Evolutionary conservation across 2,113 vertebrate species (phyloP).

Genomic region (Corythornis cristatus): DNA sequence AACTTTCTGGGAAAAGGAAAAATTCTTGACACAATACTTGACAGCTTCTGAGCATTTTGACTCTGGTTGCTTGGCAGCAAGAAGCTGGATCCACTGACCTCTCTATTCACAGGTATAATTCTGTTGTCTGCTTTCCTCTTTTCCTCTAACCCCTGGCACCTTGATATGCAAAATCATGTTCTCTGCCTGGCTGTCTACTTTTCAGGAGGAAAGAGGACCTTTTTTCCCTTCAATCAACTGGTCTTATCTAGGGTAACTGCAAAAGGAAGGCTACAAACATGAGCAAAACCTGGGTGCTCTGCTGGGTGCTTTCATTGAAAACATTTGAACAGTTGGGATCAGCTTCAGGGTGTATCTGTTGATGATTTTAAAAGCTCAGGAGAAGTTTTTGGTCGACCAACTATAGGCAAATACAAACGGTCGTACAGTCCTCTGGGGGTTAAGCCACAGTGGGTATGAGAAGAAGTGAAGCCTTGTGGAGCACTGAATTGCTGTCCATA

Average conservation of each 20-base stretch:
- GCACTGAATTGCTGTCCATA: background rate
- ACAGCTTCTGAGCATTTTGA: background rate
- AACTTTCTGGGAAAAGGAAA: background rate
- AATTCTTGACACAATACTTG: background rate
- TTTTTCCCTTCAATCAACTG: background rate
- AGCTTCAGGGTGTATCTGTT: background rate
- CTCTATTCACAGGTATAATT: background rate
- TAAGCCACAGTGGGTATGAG: background rate
- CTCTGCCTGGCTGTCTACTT: background rate
- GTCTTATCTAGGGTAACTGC: background rate
- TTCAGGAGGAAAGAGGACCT: background rate
- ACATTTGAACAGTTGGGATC: background rate
- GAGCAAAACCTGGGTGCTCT: background rate
- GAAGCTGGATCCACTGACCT: background rate
- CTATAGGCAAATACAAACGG: background rate
- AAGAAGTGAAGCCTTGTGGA: background rate
- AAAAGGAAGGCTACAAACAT: background rate
- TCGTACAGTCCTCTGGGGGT: background rate
- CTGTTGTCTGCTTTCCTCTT: background rate
- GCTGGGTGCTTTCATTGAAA: background rate
- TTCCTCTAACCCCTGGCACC: background rate
- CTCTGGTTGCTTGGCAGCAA: background rate
- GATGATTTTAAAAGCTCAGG: background rate
- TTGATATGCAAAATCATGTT: background rate
- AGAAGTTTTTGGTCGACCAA: background rate